Conservation (phyloP, 2,797 vertebrate species). For the Hapalemur alaotrensis region DNA sequence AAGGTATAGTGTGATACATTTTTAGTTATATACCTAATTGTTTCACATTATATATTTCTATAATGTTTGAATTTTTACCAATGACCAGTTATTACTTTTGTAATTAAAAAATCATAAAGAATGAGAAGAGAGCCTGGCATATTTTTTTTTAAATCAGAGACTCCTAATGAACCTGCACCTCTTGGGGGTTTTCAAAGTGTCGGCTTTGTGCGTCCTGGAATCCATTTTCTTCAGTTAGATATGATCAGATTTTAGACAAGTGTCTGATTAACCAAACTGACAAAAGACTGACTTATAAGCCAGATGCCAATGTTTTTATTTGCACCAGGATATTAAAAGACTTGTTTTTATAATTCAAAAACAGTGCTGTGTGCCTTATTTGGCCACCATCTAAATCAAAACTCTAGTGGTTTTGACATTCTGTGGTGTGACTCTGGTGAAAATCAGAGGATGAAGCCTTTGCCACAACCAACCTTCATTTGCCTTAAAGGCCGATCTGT, state of each 20-base stretch:
- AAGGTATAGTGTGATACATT: neutral
- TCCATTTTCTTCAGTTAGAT: slow-evolving; percentile 3
- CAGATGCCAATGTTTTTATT: slow-evolving; percentile 10
- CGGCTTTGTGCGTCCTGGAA: neutral
- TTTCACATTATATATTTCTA: neutral
- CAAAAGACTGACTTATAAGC: neutral
- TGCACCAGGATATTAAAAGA: neutral
- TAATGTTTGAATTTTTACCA: slow-evolving; percentile 50
- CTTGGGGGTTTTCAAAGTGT: neutral
- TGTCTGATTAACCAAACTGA: neutral
- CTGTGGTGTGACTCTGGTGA: neutral
- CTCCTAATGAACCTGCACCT: neutral
- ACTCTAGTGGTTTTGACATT: neutral
- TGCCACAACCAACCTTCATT: neutral
- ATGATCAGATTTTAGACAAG: slow-evolving; percentile 13
- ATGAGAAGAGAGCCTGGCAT: neutral
- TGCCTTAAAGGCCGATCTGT: neutral
- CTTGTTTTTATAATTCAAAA: slow-evolving; percentile 41
- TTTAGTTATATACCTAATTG: slow-evolving; percentile 33
- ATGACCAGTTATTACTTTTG: neutral
- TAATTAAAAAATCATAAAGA: slow-evolving; percentile 39
- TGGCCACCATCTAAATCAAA: slow-evolving; percentile 2
- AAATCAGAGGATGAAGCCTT: neutral
- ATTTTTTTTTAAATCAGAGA: neutral
- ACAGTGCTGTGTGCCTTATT: neutral